Percentiles rank a stretch among this genome's conserved stretches.
phyloP scores from a whole-genome alignment of 2,888 invertebrate genomes.

The Tetramorium bicarinatum region DNA sequence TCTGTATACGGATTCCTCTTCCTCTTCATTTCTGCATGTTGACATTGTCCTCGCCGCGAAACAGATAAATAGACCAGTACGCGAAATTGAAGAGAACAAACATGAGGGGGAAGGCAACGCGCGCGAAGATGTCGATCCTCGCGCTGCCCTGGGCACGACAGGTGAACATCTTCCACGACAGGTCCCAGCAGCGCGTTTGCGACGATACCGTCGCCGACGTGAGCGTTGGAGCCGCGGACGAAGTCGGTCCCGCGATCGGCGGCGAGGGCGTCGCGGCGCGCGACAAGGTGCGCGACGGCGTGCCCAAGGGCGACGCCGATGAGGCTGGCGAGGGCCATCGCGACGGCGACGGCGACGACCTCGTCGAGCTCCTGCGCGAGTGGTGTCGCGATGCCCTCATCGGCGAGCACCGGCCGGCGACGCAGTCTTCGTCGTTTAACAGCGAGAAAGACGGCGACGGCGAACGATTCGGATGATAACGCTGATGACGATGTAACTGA shows the following conservation, averaged over 20 bases:
- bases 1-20: neutral
- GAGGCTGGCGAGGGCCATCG: conserved; percentile 79
- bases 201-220: conserved; percentile 68
- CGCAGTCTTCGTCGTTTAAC: conserved; percentile 47
- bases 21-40: conserved; percentile 93
- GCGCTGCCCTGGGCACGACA: conserved; percentile 84
- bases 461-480: conserved; percentile 56
- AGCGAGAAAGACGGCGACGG: conserved; percentile 62
- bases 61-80: conserved; percentile 96
- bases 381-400: conserved; percentile 73
- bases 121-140: conserved; percentile 97
- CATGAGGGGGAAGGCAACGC: conserved; percentile 97
- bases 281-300: conserved; percentile 75
- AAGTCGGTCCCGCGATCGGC: conserved; percentile 58
- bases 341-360: conserved; percentile 75
- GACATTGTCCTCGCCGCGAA: conserved; percentile 92
- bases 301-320: conserved; percentile 78
- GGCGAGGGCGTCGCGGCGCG: conserved; percentile 77
- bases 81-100: conserved; percentile 97
- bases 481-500: conserved; percentile 61
- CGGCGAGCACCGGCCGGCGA: conserved; percentile 66
- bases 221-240: conserved; percentile 66
- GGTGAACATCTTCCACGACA: conserved; percentile 80
- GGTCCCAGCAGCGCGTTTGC: conserved; percentile 79
- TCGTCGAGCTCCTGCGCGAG: conserved; percentile 77